Evolutionary conservation across 2,888 invertebrate genomes (phyloP).

Genomic region (Acanthacorydalis orientalis): DNA sequence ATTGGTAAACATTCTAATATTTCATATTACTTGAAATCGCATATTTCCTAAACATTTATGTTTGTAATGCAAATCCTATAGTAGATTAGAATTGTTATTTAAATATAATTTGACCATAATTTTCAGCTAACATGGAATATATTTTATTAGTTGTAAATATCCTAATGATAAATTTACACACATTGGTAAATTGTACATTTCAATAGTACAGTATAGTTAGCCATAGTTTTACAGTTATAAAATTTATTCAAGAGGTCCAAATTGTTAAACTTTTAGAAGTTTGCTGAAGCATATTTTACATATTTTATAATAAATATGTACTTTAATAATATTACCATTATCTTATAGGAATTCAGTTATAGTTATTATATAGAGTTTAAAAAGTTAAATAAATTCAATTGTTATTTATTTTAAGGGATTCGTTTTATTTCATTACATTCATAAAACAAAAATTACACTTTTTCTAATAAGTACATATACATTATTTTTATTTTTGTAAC

Average conservation of each 20-base stretch:
- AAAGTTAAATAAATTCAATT: constrained; percentile 2
- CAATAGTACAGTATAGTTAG: not conserved
- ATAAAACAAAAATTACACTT: not conserved
- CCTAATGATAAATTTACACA: not conserved
- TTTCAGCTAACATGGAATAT: not conserved
- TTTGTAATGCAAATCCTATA: not conserved
- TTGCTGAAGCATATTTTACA: constrained; percentile 28
- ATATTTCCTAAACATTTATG: too few relatives aligned
- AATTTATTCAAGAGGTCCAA: constrained; percentile 27
- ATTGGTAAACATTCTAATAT: too few relatives aligned
- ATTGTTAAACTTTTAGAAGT: constrained; percentile 28
- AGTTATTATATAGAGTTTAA: not conserved
- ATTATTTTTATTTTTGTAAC: too few relatives aligned
- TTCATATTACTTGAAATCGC: too few relatives aligned
- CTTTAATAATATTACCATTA: not conserved
- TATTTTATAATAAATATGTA: constrained; percentile 19
- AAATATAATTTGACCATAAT: not conserved
- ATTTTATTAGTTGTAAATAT: not conserved
- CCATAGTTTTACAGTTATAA: constrained; percentile 8
- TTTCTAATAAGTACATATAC: too few relatives aligned
- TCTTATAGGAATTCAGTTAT: not conserved
- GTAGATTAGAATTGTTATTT: not conserved
- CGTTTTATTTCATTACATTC: not conserved
- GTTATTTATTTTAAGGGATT: constrained; percentile 20
- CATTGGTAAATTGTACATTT: not conserved